A percentile compares a stretch with the other conserved stretches of the same genome.
Evolutionary conservation across 1,140 invertebrate genomes (phyloP).

Genomic region (Tetragonula clypearis): DNA sequence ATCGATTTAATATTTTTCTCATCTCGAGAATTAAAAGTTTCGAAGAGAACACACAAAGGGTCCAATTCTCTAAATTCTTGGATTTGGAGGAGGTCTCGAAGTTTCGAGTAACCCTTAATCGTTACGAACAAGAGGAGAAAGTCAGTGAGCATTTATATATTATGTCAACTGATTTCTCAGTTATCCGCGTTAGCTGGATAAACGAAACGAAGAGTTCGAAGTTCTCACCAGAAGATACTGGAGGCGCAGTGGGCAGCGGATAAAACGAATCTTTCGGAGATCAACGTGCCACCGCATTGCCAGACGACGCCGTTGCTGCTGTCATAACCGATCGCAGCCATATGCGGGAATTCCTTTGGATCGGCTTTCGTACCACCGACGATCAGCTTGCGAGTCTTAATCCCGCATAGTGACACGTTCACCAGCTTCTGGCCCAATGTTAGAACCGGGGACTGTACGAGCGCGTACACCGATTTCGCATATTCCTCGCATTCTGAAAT

Average conservation of each 20-base stretch:
- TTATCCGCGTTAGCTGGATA: no score
- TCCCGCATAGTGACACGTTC: slow-evolving; percentile 72
- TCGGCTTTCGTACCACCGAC: slow-evolving; percentile 76
- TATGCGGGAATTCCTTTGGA: slow-evolving; percentile 79
- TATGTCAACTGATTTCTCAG: no score
- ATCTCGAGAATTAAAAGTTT: no score
- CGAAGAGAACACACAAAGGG: no score
- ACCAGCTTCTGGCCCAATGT: slow-evolving; percentile 31
- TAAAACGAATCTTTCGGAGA: slow-evolving; percentile 80
- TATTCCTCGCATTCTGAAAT: slow-evolving; percentile 75
- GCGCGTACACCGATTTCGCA: slow-evolving; percentile 65
- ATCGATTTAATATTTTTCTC: no score
- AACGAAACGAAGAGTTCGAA: background rate
- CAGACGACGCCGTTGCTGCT: slow-evolving; percentile 39
- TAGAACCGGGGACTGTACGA: slow-evolving; percentile 60
- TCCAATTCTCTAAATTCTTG: no score
- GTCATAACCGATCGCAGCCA: slow-evolving; percentile 75
- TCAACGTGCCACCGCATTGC: slow-evolving; percentile 81
- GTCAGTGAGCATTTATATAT: no score
- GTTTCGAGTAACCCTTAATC: no score
- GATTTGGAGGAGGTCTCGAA: no score
- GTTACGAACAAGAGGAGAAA: no score
- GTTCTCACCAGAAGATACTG: slow-evolving; percentile 60
- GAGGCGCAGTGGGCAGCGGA: slow-evolving; percentile 82
- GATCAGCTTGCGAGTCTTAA: slow-evolving; percentile 71